phyloP scores from a whole-genome alignment of 2,797 vertebrate genomes.

The Anomalospiza imberbis region DNA sequence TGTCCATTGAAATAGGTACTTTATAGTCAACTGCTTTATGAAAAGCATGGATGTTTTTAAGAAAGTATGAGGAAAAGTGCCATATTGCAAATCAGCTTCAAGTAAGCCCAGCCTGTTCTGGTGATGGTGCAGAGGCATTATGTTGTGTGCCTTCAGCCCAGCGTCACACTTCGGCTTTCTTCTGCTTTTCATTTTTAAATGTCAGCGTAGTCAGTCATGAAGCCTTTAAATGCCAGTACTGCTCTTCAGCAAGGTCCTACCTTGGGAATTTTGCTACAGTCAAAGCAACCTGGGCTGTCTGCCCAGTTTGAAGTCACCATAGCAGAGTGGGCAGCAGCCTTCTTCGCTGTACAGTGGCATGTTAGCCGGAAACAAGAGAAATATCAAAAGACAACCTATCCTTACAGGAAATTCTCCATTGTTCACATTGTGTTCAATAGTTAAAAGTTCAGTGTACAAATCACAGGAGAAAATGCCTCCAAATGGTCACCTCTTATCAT shows the following conservation, averaged over 20 bases:
- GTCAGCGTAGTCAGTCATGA: background rate
- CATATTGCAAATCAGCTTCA: fast-evolving
- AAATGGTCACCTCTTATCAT: background rate
- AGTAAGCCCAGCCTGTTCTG: background rate
- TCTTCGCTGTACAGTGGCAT: background rate
- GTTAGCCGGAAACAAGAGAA: constrained; percentile 57
- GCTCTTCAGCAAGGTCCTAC: constrained; percentile 38
- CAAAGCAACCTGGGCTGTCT: constrained; percentile 74
- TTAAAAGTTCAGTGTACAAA: background rate
- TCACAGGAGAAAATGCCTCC: background rate
- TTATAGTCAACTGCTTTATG: background rate
- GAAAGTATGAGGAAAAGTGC: background rate
- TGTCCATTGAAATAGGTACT: background rate
- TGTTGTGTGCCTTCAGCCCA: background rate
- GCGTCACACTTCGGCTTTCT: background rate
- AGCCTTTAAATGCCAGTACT: background rate
- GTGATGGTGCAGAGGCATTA: background rate
- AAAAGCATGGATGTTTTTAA: background rate
- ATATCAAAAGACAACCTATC: background rate
- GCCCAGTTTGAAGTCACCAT: constrained; percentile 10
- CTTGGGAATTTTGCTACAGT: constrained; percentile 66
- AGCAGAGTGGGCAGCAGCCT: background rate
- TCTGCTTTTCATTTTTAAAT: background rate
- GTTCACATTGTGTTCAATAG: background rate
- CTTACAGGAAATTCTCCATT: background rate